phyloP scores from a whole-genome alignment of 2,888 invertebrate genomes.

The Melanophora roralis region DNA sequence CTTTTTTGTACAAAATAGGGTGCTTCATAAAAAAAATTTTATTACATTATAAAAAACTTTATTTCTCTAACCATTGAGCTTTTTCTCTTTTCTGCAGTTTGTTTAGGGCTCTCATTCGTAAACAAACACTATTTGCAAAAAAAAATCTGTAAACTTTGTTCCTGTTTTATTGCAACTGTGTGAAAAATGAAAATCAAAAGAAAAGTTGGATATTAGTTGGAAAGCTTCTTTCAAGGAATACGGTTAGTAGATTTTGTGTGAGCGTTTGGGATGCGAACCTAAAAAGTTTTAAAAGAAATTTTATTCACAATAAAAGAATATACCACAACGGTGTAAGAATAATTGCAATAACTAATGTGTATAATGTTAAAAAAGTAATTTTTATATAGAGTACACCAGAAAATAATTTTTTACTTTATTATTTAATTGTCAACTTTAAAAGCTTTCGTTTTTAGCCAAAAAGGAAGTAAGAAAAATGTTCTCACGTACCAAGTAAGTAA shows the following conservation, averaged over 20 bases:
- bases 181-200: constrained; percentile 10
- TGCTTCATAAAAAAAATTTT: too few species aligned
- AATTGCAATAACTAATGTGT: background rate
- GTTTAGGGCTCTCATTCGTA: constrained; percentile 44
- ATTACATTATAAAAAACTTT: too few species aligned
- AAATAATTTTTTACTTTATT: background rate
- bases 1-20: too few species aligned
- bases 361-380: constrained; percentile 25
- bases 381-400: background rate
- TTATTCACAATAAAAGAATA: constrained; percentile 14
- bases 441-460: constrained; percentile 50
- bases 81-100: background rate
- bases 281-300: background rate
- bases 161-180: constrained; percentile 29
- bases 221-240: constrained; percentile 63
- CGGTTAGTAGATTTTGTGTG: constrained; percentile 35
- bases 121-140: constrained; percentile 14
- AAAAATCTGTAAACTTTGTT: background rate
- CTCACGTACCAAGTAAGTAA: constrained; percentile 73
- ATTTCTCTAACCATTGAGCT: too few species aligned
- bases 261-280: constrained; percentile 31
- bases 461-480: constrained; percentile 68
- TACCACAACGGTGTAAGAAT: constrained; percentile 27
- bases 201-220: constrained; percentile 56
- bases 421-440: background rate